Conservation (phyloP, 2,888 invertebrate genomes). For the Cantharis rustica region DNA sequence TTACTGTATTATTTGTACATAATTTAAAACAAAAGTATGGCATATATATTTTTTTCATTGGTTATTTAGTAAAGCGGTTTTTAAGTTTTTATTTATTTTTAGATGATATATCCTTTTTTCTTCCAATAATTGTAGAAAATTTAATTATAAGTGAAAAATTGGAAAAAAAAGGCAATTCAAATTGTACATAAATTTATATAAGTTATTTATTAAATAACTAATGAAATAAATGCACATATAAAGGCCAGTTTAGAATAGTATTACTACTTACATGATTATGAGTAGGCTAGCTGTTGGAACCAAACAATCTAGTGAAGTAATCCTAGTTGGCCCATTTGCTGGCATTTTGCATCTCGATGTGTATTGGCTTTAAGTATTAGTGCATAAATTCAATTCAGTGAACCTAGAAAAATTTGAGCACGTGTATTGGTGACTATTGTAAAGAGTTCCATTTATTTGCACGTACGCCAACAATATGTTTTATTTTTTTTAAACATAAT, state of each 20-base stretch:
- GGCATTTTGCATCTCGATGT: constrained; percentile 54
- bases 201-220: constrained; percentile 32
- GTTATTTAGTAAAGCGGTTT: constrained; percentile 27
- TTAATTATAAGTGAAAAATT: constrained; percentile 16
- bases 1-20: constrained; percentile 57
- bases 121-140: constrained; percentile 22
- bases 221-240: constrained; percentile 44
- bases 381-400: constrained; percentile 52
- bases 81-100: constrained; percentile 10
- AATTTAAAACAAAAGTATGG: constrained; percentile 39
- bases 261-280: constrained; percentile 57
- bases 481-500: background rate
- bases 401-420: constrained; percentile 48
- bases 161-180: constrained; percentile 14
- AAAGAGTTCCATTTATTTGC: constrained; percentile 12
- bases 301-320: constrained; percentile 52
- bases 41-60: constrained; percentile 39
- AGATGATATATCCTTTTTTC: constrained; percentile 12
- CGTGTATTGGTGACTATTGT: constrained; percentile 37
- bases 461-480: constrained; percentile 5
- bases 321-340: constrained; percentile 45
- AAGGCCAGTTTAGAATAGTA: constrained; percentile 76
- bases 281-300: constrained; percentile 54
- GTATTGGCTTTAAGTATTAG: constrained; percentile 57
- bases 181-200: constrained; percentile 24